These are phyloP conservation scores for Polylopha cassiicola DNA, from an alignment of 2,888 invertebrate genomes.

Conservation along the genomic window DNA sequence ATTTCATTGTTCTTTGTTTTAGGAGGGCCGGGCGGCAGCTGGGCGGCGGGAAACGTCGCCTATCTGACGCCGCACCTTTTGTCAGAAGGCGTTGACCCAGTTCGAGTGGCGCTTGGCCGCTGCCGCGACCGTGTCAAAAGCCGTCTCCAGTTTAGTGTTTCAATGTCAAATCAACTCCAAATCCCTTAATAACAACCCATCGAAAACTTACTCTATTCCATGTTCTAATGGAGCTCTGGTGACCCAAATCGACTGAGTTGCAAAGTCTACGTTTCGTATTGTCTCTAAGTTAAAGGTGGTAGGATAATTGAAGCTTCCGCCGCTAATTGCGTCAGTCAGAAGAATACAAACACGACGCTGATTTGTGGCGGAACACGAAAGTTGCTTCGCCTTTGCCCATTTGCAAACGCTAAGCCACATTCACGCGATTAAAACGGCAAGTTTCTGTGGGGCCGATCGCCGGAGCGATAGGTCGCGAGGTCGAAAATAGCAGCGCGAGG, in stretches of 20 bases:
- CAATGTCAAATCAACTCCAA: slow-evolving; percentile 30
- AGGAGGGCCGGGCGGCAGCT: slow-evolving; percentile 60
- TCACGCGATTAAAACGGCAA: slow-evolving; percentile 69
- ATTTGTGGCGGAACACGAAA: slow-evolving; percentile 52
- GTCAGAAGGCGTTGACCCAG: slow-evolving; percentile 72
- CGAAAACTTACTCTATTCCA: slow-evolving; percentile 3
- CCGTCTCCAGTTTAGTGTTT: slow-evolving; percentile 52
- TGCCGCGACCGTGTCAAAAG: slow-evolving; percentile 51
- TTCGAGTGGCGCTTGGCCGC: slow-evolving; percentile 61
- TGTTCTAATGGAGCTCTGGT: too few relatives aligned
- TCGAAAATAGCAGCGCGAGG: slow-evolving; percentile 65
- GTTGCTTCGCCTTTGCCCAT: slow-evolving; percentile 48
- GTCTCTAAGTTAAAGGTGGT: background rate
- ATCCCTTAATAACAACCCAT: slow-evolving; percentile 12
- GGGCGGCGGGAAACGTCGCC: slow-evolving; percentile 68
- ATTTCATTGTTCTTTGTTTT: slow-evolving; percentile 70
- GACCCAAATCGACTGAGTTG: too few relatives aligned
- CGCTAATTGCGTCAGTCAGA: slow-evolving; percentile 44
- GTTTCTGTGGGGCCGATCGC: slow-evolving; percentile 71
- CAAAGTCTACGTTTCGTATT: too few relatives aligned
- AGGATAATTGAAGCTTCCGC: slow-evolving; percentile 31
- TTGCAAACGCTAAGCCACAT: slow-evolving; percentile 63
- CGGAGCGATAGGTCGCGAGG: slow-evolving; percentile 70
- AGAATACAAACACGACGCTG: slow-evolving; percentile 44
- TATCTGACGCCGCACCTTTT: slow-evolving; percentile 74